Evolutionary conservation across 1,140 invertebrate genomes (phyloP).

Genomic region (Tigriopus japonicus): DNA sequence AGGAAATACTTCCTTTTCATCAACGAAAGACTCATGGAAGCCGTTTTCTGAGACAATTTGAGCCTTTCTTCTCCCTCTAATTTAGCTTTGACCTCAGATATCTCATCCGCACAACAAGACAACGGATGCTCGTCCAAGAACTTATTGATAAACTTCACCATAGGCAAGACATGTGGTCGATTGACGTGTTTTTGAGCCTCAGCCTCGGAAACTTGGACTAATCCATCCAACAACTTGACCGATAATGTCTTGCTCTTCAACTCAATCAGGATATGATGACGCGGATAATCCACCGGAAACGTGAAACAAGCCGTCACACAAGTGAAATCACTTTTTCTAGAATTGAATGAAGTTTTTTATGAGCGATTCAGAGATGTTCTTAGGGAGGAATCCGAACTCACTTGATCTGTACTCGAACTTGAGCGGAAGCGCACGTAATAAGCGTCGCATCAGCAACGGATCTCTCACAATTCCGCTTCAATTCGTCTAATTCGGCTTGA

Average conservation of each 20-base stretch:
- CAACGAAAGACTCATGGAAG: constrained; percentile 38
- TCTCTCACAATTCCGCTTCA: constrained; percentile 40
- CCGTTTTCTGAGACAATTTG: constrained; percentile 46
- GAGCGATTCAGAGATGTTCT: neutral
- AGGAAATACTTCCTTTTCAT: constrained; percentile 38
- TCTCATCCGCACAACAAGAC: constrained; percentile 51
- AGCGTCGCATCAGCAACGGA: constrained; percentile 38
- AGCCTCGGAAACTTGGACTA: constrained; percentile 43
- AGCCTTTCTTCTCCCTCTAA: constrained; percentile 33
- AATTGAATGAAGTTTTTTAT: constrained; percentile 18
- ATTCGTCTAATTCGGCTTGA: constrained; percentile 40
- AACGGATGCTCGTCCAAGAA: constrained; percentile 51
- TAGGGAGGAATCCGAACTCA: constrained; percentile 24
- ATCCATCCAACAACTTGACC: constrained; percentile 37
- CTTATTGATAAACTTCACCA: constrained; percentile 39
- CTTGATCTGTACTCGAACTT: constrained; percentile 46
- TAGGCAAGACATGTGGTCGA: constrained; percentile 32
- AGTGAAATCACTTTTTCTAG: constrained; percentile 38
- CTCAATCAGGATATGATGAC: constrained; percentile 38
- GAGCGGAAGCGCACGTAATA: constrained; percentile 40
- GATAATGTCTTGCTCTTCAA: constrained; percentile 48
- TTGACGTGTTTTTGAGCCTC: constrained; percentile 40
- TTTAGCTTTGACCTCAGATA: constrained; percentile 36
- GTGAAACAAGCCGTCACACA: constrained; percentile 41
- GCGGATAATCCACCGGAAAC: constrained; percentile 42